Evolutionary conservation across 1,140 invertebrate genomes (phyloP), one percentile per base, ranked within the genome.

Genomic region (Apis florea): DNA sequence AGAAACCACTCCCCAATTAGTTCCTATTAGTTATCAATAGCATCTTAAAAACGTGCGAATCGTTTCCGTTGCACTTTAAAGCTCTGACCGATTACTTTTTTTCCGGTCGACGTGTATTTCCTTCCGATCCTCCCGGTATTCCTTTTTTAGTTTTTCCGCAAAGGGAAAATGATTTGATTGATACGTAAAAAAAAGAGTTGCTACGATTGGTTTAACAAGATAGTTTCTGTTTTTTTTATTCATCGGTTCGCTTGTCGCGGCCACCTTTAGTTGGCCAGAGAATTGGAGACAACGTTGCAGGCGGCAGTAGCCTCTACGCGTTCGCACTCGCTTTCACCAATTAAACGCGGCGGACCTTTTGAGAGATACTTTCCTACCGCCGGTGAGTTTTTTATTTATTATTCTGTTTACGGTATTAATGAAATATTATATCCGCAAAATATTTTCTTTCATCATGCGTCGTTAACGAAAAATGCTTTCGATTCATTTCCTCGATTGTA

Each of bases 351-450:
- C 91, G 96, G 96, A 92, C 94, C 95, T 91, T 95, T 96, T 93
- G 94, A 96, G 92, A 96, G 95, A 95, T 97, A 96, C 94, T 97
- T 96, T 94, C 95, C 96, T 87, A 96, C 96, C 89, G 95, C 96
- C 95, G 97, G 97, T 97, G 95, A 95, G 95, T 94, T 92, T 74
- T 91, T 87, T 89, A 86, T 91, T 92, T 90, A 92, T 90, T 84
- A 91, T 93, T 92, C 89, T 92, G 88, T 93, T 92, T 90, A 91
- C 90, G 89, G 89, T 83, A 83, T 26, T 17, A 83, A 72, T 56
- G 67, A 47, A 72, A 59, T 19, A 72, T 24, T 82, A 2, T 83
- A 1, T 70, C 75, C 49, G 58, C 68, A 71, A 12, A 31, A 79
- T 58, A n/a, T n/a, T 56, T 64, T 9, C 54, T 63, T 31, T 56